phyloP scores from a whole-genome alignment of 2,888 invertebrate genomes.

The Sarcophaga subvicina region DNA sequence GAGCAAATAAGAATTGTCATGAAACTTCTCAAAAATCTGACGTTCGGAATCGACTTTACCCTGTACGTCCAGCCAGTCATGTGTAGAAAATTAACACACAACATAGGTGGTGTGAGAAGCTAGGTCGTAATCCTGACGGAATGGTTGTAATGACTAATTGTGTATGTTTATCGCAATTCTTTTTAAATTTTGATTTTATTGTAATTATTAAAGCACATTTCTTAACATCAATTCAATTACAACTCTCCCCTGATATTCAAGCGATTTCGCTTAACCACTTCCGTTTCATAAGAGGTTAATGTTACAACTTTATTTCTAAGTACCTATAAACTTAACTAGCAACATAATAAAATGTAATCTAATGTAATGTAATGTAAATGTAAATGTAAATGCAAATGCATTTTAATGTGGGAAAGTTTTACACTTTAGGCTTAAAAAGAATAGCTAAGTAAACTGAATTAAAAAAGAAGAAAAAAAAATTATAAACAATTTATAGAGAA shows the following conservation, averaged over 20 bases:
- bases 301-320: not conserved
- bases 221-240: not conserved
- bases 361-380: conserved; percentile 26
- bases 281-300: conserved; percentile 23
- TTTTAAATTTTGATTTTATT: not conserved
- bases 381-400: conserved; percentile 48
- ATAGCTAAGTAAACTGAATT: conserved; percentile 5
- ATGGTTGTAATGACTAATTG: too few relatives aligned
- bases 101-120: too few relatives aligned
- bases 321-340: conserved; percentile 2
- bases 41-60: too few relatives aligned
- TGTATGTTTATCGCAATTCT: too few relatives aligned
- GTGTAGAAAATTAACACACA: too few relatives aligned
- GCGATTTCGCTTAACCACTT: not conserved
- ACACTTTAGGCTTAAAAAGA: conserved; percentile 30
- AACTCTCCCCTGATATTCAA: not conserved
- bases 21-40: too few relatives aligned
- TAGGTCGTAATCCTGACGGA: too few relatives aligned
- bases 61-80: too few relatives aligned
- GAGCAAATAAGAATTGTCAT: too few relatives aligned
- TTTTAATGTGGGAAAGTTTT: conserved; percentile 70
- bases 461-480: conserved; percentile 8
- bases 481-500: too few relatives aligned
- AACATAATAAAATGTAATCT: conserved; percentile 17
- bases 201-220: not conserved